Evolutionary conservation across 2,797 vertebrate genomes (phyloP).

Genomic region (Pithecia hirsuta): DNA sequence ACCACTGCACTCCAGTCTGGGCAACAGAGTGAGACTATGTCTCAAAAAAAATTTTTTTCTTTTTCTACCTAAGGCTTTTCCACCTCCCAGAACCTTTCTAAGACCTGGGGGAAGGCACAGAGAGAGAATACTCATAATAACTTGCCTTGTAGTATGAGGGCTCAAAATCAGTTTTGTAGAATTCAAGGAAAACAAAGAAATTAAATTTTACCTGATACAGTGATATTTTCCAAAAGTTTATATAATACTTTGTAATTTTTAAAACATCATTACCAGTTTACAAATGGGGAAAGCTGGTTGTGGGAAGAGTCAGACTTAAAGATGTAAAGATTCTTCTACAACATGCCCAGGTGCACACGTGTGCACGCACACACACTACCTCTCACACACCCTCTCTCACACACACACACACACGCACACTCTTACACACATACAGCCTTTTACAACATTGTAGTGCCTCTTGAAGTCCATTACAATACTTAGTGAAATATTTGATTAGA

Average conservation of each 20-base stretch:
- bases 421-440: background rate
- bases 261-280: conserved; percentile 18
- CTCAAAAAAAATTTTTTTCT: no score
- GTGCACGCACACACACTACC: no score
- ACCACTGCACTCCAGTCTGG: no score
- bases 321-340: background rate
- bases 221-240: conserved; percentile 35
- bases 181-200: conserved; percentile 40
- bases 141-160: background rate
- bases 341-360: background rate
- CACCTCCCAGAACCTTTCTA: background rate
- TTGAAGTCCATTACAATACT: background rate
- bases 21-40: no score
- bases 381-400: background rate
- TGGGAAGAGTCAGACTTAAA: background rate
- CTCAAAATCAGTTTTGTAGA: background rate
- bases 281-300: background rate
- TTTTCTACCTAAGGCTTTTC: background rate
- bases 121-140: background rate
- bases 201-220: background rate
- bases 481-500: conserved; percentile 20
- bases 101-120: background rate
- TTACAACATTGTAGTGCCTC: background rate
- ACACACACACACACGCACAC: background rate
- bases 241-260: background rate